Conservation (phyloP, 2,797 vertebrate species). For the Ctenosaura bakeri region DNA sequence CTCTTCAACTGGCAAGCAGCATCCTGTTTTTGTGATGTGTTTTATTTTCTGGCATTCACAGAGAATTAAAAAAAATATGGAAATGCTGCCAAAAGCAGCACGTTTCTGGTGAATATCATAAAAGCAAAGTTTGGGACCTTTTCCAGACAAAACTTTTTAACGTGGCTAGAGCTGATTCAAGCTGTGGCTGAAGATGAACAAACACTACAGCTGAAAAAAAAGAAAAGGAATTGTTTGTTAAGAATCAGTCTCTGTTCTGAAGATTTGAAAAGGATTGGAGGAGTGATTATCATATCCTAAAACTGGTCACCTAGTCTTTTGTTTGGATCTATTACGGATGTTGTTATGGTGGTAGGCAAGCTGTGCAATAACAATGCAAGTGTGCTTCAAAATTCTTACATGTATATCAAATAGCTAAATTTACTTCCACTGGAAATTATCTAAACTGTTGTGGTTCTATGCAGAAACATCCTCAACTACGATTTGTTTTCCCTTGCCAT, state of each 20-base stretch:
- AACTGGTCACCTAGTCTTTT: not conserved
- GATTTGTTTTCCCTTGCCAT: not conserved
- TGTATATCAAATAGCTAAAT: not conserved
- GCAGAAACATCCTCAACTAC: not conserved
- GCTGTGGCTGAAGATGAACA: not conserved
- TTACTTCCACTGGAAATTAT: not conserved
- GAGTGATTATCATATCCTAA: not conserved
- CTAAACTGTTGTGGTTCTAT: not conserved
- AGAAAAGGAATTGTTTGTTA: not conserved
- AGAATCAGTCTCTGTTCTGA: not conserved
- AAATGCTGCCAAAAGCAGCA: constrained; percentile 28
- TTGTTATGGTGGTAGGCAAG: not conserved
- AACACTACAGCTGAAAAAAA: not conserved
- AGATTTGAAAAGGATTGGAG: not conserved
- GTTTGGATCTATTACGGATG: not conserved
- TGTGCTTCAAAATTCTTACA: not conserved
- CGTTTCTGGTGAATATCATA: constrained; percentile 34
- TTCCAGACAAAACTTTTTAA: not conserved
- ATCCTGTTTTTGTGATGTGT: constrained; percentile 48
- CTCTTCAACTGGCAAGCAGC: constrained; percentile 54
- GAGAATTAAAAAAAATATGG: constrained; percentile 50
- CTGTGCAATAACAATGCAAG: not conserved
- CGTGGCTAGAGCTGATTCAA: constrained; percentile 6
- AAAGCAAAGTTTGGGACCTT: constrained; percentile 27
- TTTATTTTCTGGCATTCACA: constrained; percentile 46